These are phyloP conservation scores for Piscicola geometra DNA, from an alignment of 2,888 invertebrate genomes.

Conservation along the genomic window DNA sequence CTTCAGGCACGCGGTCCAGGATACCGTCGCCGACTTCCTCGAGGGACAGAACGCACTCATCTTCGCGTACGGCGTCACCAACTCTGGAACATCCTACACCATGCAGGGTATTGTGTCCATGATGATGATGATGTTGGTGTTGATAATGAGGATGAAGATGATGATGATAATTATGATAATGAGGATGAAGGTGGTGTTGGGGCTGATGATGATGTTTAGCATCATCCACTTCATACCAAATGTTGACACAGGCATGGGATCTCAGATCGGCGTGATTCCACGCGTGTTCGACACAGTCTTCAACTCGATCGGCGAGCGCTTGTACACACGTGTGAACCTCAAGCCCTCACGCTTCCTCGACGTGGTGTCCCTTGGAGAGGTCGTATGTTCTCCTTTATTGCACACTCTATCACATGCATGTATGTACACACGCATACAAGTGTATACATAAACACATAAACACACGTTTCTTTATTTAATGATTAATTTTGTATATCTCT, in stretches of 20 bases:
- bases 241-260: too few relatives aligned
- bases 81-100: conserved; percentile 81
- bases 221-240: too few relatives aligned
- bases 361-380: conserved; percentile 48
- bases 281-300: conserved; percentile 58
- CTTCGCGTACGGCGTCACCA: conserved; percentile 81
- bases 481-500: not conserved
- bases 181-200: too few relatives aligned
- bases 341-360: conserved; percentile 55
- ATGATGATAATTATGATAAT: not conserved
- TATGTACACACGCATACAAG: conserved; percentile 2
- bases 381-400: conserved; percentile 43
- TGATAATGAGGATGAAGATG: not conserved
- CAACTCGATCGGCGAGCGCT: conserved; percentile 52
- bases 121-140: too few relatives aligned
- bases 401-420: not conserved
- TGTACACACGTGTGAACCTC: conserved; percentile 47
- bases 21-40: conserved; percentile 63
- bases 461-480: not conserved
- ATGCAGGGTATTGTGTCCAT: conserved; percentile 66
- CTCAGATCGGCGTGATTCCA: conserved; percentile 60
- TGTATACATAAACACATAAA: not conserved
- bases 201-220: too few relatives aligned
- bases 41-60: conserved; percentile 68
- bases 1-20: conserved; percentile 63